Percentiles rank a stretch among this genome's conserved stretches.
phyloP scores from a whole-genome alignment of 1,140 invertebrate species.

The Drosophila miranda region DNA sequence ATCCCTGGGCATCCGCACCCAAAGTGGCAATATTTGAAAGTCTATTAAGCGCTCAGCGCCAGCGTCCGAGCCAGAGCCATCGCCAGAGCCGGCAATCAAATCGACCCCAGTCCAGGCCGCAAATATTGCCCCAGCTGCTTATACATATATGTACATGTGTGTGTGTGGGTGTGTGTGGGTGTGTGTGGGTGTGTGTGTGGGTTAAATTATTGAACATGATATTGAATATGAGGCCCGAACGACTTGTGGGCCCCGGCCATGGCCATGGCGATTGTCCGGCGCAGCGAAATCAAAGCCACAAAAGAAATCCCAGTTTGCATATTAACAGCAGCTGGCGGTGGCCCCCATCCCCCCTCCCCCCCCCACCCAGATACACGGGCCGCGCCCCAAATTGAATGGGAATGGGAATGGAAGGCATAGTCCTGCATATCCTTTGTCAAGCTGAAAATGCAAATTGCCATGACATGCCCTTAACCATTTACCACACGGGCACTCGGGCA shows the following conservation, averaged over 20 bases:
- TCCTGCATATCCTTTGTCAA: constrained; percentile 76
- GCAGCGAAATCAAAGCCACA: constrained; percentile 74
- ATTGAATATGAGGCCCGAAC: constrained; percentile 60
- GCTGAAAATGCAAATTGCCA: constrained; percentile 79
- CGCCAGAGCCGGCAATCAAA: constrained; percentile 38
- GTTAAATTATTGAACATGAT: constrained; percentile 69
- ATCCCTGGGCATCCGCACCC: constrained; percentile 8
- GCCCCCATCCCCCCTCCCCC: too few relatives aligned
- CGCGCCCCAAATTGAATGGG: too few relatives aligned
- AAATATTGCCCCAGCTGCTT: constrained; percentile 45
- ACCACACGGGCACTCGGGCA: constrained; percentile 62
- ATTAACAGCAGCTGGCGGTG: constrained; percentile 68
- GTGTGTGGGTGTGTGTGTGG: background rate
- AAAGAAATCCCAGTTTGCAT: constrained; percentile 79
- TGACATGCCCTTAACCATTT: constrained; percentile 80
- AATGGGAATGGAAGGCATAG: constrained; percentile 22
- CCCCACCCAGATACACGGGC: too few relatives aligned
- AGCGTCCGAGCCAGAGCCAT: too few relatives aligned
- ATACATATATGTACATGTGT: constrained; percentile 18
- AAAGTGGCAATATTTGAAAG: constrained; percentile 80
- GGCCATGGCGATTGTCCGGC: constrained; percentile 21
- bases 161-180: background rate
- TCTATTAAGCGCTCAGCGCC: constrained; percentile 71
- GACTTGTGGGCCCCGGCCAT: background rate
- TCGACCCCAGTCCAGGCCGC: constrained; percentile 21